Evolutionary conservation across 2,888 invertebrate species (phyloP).

Genomic region (Adelognathus sp.): DNA sequence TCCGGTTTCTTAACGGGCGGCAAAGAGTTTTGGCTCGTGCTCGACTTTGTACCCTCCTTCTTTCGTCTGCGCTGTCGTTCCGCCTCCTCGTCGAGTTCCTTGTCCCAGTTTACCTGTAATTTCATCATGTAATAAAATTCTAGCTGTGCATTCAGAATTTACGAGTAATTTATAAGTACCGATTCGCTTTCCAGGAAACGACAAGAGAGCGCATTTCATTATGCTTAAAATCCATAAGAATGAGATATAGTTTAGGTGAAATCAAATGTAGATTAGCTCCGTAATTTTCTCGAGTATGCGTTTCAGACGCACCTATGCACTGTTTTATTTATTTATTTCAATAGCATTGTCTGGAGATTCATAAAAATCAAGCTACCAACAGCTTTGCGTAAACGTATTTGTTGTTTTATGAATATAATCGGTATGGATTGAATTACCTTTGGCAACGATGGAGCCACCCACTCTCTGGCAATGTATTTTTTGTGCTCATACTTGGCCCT

Average conservation of each 20-base stretch:
- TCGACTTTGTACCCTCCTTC: constrained; percentile 85
- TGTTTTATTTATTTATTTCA: background rate
- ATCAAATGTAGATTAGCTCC: too few relatives aligned
- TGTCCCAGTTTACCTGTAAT: constrained; percentile 87
- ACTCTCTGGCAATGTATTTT: constrained; percentile 99
- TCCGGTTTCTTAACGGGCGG: constrained; percentile 79
- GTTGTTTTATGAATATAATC: too few relatives aligned
- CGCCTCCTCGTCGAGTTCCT: constrained; percentile 93
- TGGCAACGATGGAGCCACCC: constrained; percentile 94
- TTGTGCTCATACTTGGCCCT: constrained; percentile 99
- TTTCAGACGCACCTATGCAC: too few relatives aligned
- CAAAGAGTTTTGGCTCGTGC: constrained; percentile 77
- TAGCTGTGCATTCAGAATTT: too few relatives aligned
- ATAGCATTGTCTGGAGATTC: background rate
- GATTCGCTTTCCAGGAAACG: too few relatives aligned
- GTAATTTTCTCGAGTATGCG: too few relatives aligned
- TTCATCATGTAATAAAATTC: too few relatives aligned
- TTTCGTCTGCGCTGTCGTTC: constrained; percentile 92
- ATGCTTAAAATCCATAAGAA: too few relatives aligned
- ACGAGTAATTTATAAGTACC: background rate
- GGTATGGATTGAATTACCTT: constrained; percentile 85
- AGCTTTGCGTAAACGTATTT: too few relatives aligned
- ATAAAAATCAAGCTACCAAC: too few relatives aligned
- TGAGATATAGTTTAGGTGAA: too few relatives aligned
- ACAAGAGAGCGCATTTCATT: too few relatives aligned